These are phyloP conservation scores for Druon quercuslanigerum DNA, from an alignment of 1,140 invertebrate genomes.

Conservation along the genomic window DNA sequence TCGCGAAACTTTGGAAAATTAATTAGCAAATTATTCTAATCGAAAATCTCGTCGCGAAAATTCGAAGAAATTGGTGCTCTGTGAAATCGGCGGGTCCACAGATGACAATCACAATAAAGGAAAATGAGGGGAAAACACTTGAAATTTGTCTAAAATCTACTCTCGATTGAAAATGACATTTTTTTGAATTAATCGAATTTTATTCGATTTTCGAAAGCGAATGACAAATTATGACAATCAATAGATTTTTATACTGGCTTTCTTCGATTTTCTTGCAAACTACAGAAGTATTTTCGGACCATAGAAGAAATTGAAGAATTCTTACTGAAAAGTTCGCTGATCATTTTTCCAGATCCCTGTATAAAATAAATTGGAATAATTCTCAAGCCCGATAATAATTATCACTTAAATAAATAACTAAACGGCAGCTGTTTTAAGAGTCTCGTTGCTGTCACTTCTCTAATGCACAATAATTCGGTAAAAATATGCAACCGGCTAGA, in stretches of 20 bases:
- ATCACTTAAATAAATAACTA: not conserved
- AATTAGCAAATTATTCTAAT: not conserved
- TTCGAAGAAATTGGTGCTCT: not conserved
- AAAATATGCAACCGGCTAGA: slow-evolving; percentile 4
- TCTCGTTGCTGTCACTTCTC: not conserved
- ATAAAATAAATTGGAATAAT: too few relatives aligned
- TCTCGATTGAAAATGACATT: too few relatives aligned
- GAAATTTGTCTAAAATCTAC: not conserved
- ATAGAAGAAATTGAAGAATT: too few relatives aligned
- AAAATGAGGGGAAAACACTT: slow-evolving; percentile 1
- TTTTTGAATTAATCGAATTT: too few relatives aligned
- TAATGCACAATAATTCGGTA: not conserved
- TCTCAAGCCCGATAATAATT: too few relatives aligned
- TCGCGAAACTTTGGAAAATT: slow-evolving; percentile 25
- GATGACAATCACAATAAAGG: not conserved
- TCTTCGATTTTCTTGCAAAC: too few relatives aligned
- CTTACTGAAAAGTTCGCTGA: too few relatives aligned
- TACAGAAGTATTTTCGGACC: too few relatives aligned
- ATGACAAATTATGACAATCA: too few relatives aligned
- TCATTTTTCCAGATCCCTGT: too few relatives aligned
- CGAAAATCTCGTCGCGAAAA: not conserved
- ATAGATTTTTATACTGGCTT: too few relatives aligned
- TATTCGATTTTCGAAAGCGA: too few relatives aligned
- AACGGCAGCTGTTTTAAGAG: not conserved
- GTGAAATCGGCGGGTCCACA: not conserved